A percentile compares a stretch with the other conserved stretches of the same genome.
Evolutionary conservation across 2,888 invertebrate genomes (phyloP).

Genomic region (Hydriomena furcata): DNA sequence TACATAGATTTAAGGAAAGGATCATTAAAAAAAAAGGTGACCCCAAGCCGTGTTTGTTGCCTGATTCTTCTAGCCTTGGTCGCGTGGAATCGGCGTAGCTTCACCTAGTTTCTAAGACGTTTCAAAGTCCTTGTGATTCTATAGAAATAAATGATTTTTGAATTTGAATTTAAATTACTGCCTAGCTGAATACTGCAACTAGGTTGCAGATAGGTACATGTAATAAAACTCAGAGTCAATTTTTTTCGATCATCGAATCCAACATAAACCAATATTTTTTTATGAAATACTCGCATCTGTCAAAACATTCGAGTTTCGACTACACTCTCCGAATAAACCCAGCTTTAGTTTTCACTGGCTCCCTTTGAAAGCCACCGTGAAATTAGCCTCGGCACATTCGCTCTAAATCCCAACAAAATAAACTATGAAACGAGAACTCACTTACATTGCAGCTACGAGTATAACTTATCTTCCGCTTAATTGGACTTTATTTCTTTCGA

Average conservation of each 20-base stretch:
- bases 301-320: conserved; percentile 8
- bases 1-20: no score
- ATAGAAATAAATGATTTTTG: no score
- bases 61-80: no score
- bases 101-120: no score
- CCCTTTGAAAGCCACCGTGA: conserved; percentile 56
- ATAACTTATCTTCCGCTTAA: conserved; percentile 16
- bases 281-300: neutral
- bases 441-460: conserved; percentile 1
- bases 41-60: no score
- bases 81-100: no score
- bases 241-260: neutral
- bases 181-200: no score
- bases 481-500: conserved; percentile 12
- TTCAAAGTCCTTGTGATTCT: no score
- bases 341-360: conserved; percentile 51
- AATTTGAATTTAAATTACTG: no score
- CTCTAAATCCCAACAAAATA: conserved; percentile 43
- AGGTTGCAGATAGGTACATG: no score
- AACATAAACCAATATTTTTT: neutral
- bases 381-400: conserved; percentile 53
- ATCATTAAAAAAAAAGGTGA: no score
- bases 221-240: no score
- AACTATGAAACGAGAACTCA: conserved; percentile 38
- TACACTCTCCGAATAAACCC: conserved; percentile 41